A percentile compares a stretch with the other conserved stretches of the same genome.
These are phyloP conservation scores for Cantharis nigra DNA, from an alignment of 2,888 invertebrate species.

Conservation along the genomic window DNA sequence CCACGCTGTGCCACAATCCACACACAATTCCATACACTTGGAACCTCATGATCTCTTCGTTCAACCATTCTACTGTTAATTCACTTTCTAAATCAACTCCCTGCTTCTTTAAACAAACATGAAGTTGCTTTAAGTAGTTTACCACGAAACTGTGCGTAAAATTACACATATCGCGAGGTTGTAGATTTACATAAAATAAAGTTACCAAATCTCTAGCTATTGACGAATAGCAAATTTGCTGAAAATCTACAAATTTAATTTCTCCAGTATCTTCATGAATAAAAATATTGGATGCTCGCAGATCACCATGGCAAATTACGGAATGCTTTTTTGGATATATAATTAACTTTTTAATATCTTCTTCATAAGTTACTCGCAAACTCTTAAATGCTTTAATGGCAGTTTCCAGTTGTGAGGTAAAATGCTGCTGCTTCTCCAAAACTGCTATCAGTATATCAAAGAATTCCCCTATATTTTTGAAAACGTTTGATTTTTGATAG, in stretches of 20 bases:
- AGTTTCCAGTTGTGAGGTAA: not conserved
- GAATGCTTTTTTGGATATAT: not conserved
- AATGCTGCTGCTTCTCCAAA: not conserved
- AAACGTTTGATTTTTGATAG: not conserved
- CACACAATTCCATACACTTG: not conserved
- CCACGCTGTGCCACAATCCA: not conserved
- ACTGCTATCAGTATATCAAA: not conserved
- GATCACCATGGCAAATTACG: not conserved
- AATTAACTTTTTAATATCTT: not conserved
- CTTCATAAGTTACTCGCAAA: not conserved
- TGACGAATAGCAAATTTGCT: not conserved
- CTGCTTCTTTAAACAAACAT: not conserved
- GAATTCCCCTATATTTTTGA: not conserved
- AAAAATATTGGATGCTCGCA: not conserved
- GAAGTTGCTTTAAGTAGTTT: not conserved
- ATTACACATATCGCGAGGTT: not conserved
- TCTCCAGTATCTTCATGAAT: not conserved
- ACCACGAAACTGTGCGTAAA: not conserved
- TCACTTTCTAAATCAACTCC: not conserved
- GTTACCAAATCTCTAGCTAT: not conserved
- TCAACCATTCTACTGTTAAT: not conserved
- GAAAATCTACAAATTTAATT: not conserved
- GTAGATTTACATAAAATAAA: not conserved
- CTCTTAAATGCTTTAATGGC: not conserved
- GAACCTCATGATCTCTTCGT: not conserved